A percentile compares a stretch with the other conserved stretches of the same genome.
Evolutionary conservation across 2,797 vertebrate genomes (phyloP).

Genomic region (Babyrousa celebensis): DNA sequence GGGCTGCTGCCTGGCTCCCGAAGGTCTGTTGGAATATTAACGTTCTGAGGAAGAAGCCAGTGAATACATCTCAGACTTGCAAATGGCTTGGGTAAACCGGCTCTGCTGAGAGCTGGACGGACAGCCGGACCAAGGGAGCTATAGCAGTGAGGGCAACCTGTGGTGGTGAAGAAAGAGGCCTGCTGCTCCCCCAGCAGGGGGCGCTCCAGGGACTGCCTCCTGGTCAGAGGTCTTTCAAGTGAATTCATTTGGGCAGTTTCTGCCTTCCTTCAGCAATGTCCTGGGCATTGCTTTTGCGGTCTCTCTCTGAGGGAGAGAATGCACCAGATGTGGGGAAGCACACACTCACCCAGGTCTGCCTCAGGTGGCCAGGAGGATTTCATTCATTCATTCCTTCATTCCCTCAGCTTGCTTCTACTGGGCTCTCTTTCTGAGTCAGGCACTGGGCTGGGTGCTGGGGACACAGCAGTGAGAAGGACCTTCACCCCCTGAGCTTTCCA

Average conservation of each 20-base stretch:
- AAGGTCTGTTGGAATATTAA: conserved; percentile 83
- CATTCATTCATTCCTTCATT: neutral
- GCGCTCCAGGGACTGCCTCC: conserved; percentile 86
- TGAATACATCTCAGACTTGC: conserved; percentile 90
- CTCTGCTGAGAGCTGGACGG: conserved; percentile 81
- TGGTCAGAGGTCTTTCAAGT: conserved; percentile 87
- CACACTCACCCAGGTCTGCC: rapidly evolving
- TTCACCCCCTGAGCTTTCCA: neutral
- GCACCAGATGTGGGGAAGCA: rapidly evolving
- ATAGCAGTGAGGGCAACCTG: conserved; percentile 78
- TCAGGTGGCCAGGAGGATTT: neutral
- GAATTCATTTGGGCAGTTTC: conserved; percentile 85
- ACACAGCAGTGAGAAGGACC: rapidly evolving
- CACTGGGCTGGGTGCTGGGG: neutral
- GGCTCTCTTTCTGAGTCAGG: neutral
- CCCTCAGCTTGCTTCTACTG: neutral
- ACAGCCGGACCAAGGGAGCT: conserved; percentile 83
- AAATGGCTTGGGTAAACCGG: conserved; percentile 88
- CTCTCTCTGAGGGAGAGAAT: neutral
- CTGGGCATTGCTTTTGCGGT: neutral
- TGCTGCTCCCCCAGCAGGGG: conserved; percentile 80
- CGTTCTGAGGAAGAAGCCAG: conserved; percentile 85
- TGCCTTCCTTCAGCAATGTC: conserved; percentile 67
- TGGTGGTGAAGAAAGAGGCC: conserved; percentile 81
- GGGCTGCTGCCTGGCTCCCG: conserved; percentile 42